Conservation (phyloP, 1,140 invertebrate species). For the Bombus affinis region DNA sequence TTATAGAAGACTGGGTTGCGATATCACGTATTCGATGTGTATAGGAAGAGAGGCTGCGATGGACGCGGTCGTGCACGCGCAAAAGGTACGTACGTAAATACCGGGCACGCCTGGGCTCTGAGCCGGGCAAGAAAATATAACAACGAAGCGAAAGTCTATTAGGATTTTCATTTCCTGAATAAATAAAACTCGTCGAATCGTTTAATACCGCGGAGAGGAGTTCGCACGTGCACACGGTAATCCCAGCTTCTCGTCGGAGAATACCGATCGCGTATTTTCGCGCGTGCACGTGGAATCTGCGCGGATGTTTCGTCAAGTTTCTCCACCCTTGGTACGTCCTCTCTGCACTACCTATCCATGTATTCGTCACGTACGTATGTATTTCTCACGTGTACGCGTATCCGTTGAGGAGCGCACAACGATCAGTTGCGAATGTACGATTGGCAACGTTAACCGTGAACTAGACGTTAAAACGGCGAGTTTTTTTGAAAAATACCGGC, state of each 20-base stretch:
- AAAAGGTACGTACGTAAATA: constrained; percentile 64
- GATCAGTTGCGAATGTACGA: constrained; percentile 13
- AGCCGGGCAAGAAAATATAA: constrained; percentile 68
- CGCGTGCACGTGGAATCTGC: constrained; percentile 33
- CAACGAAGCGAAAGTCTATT: constrained; percentile 71
- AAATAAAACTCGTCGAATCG: constrained; percentile 71
- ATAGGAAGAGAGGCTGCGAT: constrained; percentile 16
- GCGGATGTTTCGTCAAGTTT: constrained; percentile 24
- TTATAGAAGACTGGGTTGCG: constrained; percentile 24
- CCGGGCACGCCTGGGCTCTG: constrained; percentile 23
- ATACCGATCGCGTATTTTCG: constrained; percentile 47
- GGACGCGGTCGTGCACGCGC: constrained; percentile 54
- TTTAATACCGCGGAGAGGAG: constrained; percentile 66
- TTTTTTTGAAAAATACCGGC: constrained; percentile 32
- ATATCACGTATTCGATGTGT: constrained; percentile 52
- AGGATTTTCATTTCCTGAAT: constrained; percentile 72
- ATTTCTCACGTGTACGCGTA: not conserved
- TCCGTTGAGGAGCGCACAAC: not conserved
- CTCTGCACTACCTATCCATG: not conserved
- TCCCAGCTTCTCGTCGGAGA: constrained; percentile 58
- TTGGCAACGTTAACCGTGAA: constrained; percentile 29
- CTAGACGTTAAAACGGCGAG: constrained; percentile 24
- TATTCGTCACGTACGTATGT: not conserved
- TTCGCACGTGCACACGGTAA: constrained; percentile 67
- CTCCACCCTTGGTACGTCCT: constrained; percentile 8